phyloP scores from a whole-genome alignment of 1,140 invertebrate species.

The Drosophila murphyi region DNA sequence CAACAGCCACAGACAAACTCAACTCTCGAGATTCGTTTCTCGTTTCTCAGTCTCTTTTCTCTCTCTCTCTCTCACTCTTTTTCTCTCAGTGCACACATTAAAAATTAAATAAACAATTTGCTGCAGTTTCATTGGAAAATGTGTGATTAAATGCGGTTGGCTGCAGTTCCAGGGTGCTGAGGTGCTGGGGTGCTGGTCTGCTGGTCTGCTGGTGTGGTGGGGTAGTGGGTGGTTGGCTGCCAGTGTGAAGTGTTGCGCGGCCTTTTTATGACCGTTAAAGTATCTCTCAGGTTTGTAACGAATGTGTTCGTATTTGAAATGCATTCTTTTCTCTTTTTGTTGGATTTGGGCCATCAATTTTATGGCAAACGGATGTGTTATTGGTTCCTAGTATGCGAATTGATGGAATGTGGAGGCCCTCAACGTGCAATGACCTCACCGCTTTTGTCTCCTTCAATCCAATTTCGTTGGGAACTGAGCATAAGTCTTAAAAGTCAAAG shows the following conservation, averaged over 20 bases:
- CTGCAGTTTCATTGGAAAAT: constrained; percentile 81
- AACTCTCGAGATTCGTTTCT: neutral
- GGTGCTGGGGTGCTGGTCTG: constrained; percentile 1
- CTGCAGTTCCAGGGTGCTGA: constrained; percentile 24
- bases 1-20: constrained; percentile 20
- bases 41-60: neutral
- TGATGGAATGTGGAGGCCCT: neutral
- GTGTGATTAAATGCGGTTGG: constrained; percentile 76
- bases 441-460: neutral
- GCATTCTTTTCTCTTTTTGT: constrained; percentile 37
- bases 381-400: constrained; percentile 49
- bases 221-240: neutral
- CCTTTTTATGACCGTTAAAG: constrained; percentile 46
- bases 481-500: neutral
- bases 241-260: constrained; percentile 37
- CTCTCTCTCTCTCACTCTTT: constrained; percentile 12
- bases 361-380: constrained; percentile 76
- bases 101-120: constrained; percentile 84
- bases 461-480: neutral
- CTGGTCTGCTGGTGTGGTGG: neutral
- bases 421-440: constrained; percentile 9
- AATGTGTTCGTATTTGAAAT: constrained; percentile 53
- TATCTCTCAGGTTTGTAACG: constrained; percentile 33
- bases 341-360: constrained; percentile 77
- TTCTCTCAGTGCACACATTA: constrained; percentile 59